A percentile compares a stretch with the other conserved stretches of the same genome.
Evolutionary conservation across 2,888 invertebrate genomes (phyloP).

Genomic region (Leptura quadrifasciata): DNA sequence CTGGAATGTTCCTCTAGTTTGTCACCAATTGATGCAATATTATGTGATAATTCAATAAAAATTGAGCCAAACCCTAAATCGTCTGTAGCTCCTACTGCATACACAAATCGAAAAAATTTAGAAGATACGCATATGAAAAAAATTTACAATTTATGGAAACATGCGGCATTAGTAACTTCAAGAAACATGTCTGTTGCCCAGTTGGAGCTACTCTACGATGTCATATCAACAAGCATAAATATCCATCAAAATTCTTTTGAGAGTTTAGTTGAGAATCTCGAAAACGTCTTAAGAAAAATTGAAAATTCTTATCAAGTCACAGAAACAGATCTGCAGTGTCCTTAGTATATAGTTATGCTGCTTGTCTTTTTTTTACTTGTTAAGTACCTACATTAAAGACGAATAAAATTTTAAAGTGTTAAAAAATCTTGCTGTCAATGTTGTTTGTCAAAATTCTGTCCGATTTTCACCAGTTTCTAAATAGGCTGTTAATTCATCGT

Average conservation of each 20-base stretch:
- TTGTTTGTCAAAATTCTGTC: too few species aligned
- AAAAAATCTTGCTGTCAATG: too few species aligned
- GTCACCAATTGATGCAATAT: conserved; percentile 42
- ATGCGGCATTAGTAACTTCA: conserved; percentile 63
- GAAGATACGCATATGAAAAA: conserved; percentile 59
- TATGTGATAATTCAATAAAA: conserved; percentile 47
- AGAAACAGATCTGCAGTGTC: conserved; percentile 37
- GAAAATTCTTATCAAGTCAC: conserved; percentile 54
- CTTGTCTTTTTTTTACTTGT: not conserved
- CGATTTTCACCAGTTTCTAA: too few species aligned
- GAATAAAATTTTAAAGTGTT: too few species aligned
- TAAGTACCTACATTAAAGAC: not conserved
- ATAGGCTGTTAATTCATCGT: too few species aligned
- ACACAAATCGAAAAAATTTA: conserved; percentile 32
- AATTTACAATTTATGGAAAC: conserved; percentile 65
- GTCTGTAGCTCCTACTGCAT: conserved; percentile 13
- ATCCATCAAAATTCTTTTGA: conserved; percentile 66
- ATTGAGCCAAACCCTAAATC: conserved; percentile 37
- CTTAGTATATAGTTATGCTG: not conserved
- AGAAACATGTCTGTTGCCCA: conserved; percentile 66
- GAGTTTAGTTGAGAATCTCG: conserved; percentile 61
- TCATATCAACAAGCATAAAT: conserved; percentile 67
- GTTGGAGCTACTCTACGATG: conserved; percentile 69
- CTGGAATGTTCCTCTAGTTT: conserved; percentile 28
- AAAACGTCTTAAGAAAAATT: conserved; percentile 57